Conservation (phyloP, 2,888 invertebrate species). For the Branchipolynoe longqiensis region DNA sequence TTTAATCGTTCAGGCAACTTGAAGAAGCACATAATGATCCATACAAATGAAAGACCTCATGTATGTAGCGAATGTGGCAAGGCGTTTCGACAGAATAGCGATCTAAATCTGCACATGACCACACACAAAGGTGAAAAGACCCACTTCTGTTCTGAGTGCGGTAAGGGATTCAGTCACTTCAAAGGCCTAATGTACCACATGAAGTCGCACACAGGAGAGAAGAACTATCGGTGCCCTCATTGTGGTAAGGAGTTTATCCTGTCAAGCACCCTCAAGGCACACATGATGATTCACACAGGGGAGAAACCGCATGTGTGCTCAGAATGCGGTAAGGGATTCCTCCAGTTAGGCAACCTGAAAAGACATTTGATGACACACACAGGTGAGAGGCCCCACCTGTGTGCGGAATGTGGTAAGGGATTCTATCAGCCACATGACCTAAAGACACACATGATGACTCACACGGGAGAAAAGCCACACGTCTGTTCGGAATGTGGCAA, state of each 20-base stretch:
- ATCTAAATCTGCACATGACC: background rate
- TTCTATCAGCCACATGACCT: background rate
- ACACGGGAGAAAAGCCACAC: slow-evolving; percentile 4
- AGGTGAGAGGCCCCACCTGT: background rate
- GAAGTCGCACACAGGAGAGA: background rate
- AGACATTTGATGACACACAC: background rate
- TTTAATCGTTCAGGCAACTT: background rate
- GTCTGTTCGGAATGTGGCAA: background rate
- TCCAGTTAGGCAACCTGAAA: background rate
- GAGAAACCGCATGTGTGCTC: background rate
- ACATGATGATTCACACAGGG: slow-evolving; percentile 4
- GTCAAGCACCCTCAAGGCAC: background rate
- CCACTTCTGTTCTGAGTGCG: background rate
- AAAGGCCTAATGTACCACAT: background rate
- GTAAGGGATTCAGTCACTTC: background rate
- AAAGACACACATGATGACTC: background rate
- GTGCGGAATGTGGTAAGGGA: slow-evolving; percentile 1
- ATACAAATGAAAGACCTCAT: background rate
- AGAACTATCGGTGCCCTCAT: background rate
- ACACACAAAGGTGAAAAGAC: background rate
- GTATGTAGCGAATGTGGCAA: background rate
- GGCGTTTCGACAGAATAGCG: background rate
- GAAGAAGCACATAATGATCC: slow-evolving; percentile 1
- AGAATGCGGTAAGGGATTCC: background rate
- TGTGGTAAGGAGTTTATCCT: background rate